Evolutionary conservation across 92 coral and sea anemone genomes (phyloP), one percentile per base, ranked within the genome.

Genomic region (Ricordea florida): DNA sequence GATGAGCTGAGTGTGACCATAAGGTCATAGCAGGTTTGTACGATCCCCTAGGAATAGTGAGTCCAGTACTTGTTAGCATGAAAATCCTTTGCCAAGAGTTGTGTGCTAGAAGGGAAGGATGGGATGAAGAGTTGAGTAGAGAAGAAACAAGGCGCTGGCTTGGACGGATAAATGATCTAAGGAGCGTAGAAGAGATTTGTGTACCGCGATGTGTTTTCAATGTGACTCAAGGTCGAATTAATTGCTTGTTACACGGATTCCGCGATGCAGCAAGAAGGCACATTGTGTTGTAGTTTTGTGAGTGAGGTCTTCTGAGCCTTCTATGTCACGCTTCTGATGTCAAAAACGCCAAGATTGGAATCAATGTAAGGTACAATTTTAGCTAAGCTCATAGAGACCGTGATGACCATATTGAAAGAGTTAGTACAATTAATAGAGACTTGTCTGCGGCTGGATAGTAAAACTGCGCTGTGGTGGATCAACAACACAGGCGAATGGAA

Each of bases 401-500:
- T 57, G 16, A 28, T 55, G 67, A 57, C 28, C 15, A 69, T 59
- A 1, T 28, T 72, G 3, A 27, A 22, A 26, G 41, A 51, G 5
- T 43, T 36, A 17, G 64, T 74, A 0, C 41, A 31, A 44, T 18
- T 80, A 14, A 47, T 18, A 5, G 72, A 61, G 24, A 37, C 62
- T 15, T 20, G 50, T 23, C 29, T 15, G 51, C 72, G 80, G 87
- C 74, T 81, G 30, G 87, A 80, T 24, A 80, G 80, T 35, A 71
- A 70, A 56, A 66, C 77, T 7, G 79, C 78, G 14, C 83, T 75
- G 21, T 60, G 83, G 42, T 66, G 84, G 84, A 66, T 78, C 14
- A 55, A 55, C 11, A 78, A 66, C 69, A 31, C 5, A 10, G 76
- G 60, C 8, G 76, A 66, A n/a, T 66, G 76, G 69, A 76, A 76